Evolutionary conservation across 2,888 invertebrate species (phyloP).

Genomic region (Ichneumon xanthorius): DNA sequence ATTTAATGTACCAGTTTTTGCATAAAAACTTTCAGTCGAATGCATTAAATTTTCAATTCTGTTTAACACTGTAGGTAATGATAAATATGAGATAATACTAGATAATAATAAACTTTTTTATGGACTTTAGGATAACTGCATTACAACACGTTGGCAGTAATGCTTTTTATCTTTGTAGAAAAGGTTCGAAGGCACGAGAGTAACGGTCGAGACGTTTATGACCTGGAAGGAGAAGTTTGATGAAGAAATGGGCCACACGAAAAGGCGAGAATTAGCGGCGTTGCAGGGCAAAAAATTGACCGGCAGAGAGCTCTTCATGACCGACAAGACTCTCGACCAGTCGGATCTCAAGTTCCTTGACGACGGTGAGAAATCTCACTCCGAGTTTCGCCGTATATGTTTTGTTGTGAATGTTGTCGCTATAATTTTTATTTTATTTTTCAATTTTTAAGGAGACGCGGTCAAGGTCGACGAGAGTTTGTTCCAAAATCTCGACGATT

Average conservation of each 20-base stretch:
- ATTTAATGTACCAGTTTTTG: too few relatives aligned
- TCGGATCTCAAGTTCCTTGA: conserved; percentile 98
- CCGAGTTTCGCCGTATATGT: background rate
- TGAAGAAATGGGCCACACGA: conserved; percentile 92
- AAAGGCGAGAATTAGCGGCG: conserved; percentile 89
- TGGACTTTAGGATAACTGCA: too few relatives aligned
- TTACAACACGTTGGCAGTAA: background rate
- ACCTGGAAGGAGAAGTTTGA: conserved; percentile 98
- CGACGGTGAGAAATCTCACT: conserved; percentile 87
- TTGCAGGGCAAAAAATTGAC: conserved; percentile 94
- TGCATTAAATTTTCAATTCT: too few relatives aligned
- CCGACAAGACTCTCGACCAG: conserved; percentile 96
- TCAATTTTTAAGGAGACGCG: conserved; percentile 87
- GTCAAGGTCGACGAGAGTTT: conserved; percentile 97
- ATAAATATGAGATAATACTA: too few relatives aligned
- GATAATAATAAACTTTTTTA: too few relatives aligned
- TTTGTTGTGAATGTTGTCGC: background rate
- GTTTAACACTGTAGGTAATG: too few relatives aligned
- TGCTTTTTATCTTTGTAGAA: conserved; percentile 87
- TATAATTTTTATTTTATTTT: conserved; percentile 24
- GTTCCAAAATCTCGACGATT: conserved; percentile 95
- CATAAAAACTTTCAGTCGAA: too few relatives aligned
- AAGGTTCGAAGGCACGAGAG: conserved; percentile 97
- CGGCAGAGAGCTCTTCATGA: conserved; percentile 96
- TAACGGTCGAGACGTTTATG: conserved; percentile 97